These are phyloP conservation scores for Grammomys surdaster DNA, from an alignment of 2,113 vertebrate genomes.

Conservation along the genomic window DNA sequence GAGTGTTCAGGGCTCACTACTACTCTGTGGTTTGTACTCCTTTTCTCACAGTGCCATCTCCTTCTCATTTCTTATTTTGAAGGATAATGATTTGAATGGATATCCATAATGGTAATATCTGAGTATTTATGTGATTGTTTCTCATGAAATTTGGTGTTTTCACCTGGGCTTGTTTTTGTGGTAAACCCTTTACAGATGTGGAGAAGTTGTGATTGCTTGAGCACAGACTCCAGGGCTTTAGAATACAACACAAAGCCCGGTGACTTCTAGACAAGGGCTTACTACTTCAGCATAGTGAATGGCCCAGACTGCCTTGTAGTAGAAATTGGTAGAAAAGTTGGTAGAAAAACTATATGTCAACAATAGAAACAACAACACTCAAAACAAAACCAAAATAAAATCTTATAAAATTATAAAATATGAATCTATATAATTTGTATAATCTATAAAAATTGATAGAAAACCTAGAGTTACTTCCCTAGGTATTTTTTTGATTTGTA, in stretches of 20 bases:
- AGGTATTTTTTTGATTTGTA: slow-evolving; percentile 25
- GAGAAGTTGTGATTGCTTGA: background rate
- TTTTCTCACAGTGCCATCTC: background rate
- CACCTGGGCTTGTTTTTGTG: background rate
- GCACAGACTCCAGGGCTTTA: background rate
- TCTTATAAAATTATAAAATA: background rate
- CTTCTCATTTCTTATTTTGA: slow-evolving; percentile 34
- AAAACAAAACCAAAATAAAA: background rate
- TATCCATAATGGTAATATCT: background rate
- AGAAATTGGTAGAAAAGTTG: background rate
- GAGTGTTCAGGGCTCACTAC: background rate
- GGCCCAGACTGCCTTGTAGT: background rate
- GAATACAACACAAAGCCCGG: background rate
- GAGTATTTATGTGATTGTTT: slow-evolving; percentile 35
- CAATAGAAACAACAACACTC: background rate
- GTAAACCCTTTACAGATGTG: background rate
- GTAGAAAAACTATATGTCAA: background rate
- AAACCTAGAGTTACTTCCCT: slow-evolving; percentile 44
- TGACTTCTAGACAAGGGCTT: slow-evolving; percentile 23
- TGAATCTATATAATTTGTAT: too few species aligned
- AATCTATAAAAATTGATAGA: slow-evolving; percentile 2
- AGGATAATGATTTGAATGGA: slow-evolving; percentile 44
- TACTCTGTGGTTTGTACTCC: background rate
- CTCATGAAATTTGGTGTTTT: slow-evolving; percentile 37
- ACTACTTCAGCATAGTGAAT: background rate